Conservation (phyloP, 2,888 invertebrate species). For the Lasioglossum morio region DNA sequence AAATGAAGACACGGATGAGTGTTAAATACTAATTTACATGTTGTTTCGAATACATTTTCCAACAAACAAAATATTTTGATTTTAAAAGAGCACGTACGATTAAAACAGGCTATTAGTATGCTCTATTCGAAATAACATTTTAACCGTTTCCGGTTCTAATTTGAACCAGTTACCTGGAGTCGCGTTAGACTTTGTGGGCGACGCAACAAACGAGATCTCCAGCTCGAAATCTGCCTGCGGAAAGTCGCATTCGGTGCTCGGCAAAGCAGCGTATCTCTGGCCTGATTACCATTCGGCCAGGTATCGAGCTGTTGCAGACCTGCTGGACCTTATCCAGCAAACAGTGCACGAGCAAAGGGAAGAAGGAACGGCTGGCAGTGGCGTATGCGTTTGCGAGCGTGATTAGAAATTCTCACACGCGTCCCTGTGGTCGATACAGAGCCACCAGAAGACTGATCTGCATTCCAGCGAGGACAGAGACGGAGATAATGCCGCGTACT, state of each 20-base stretch:
- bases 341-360: conserved; percentile 28
- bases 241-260: background rate
- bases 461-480: conserved; percentile 28
- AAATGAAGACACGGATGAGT: too few relatives aligned
- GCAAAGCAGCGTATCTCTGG: conserved; percentile 23
- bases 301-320: background rate
- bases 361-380: conserved; percentile 9
- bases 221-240: background rate
- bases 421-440: conserved; percentile 22
- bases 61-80: too few relatives aligned
- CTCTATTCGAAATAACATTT: background rate
- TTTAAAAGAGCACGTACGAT: too few relatives aligned
- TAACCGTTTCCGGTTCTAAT: too few relatives aligned
- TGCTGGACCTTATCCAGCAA: conserved; percentile 23
- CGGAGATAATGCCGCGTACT: conserved; percentile 12
- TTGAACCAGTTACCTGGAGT: background rate
- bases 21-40: too few relatives aligned
- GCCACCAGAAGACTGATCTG: conserved; percentile 25
- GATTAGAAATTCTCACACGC: conserved; percentile 45
- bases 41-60: too few relatives aligned
- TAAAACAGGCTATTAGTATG: too few relatives aligned
- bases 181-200: background rate
- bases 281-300: conserved; percentile 3
- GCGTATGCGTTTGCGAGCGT: background rate
- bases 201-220: background rate